Evolutionary conservation across 2,888 invertebrate species (phyloP).

Genomic region (Apamea crenata): DNA sequence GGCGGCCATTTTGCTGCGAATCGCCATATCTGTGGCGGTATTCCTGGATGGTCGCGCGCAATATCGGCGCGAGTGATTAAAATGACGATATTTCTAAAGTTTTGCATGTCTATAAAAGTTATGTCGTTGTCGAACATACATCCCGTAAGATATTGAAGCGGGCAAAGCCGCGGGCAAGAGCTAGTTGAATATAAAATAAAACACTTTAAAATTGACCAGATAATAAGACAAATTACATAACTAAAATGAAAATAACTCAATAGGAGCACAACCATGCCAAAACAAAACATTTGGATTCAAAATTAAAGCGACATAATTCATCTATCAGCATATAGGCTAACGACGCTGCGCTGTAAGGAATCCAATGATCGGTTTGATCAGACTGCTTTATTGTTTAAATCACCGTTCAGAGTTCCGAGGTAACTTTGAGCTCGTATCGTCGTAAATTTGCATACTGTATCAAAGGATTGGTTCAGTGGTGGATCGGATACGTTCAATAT

Average conservation of each 20-base stretch:
- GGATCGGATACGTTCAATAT: slow-evolving; percentile 1
- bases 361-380: slow-evolving; percentile 52
- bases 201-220: not conserved
- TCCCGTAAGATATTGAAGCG: not conserved
- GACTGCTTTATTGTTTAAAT: slow-evolving; percentile 65
- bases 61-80: too few relatives aligned
- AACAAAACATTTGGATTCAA: slow-evolving; percentile 21
- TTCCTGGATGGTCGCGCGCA: too few relatives aligned
- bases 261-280: not conserved
- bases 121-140: too few relatives aligned
- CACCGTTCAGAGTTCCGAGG: slow-evolving; percentile 51
- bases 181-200: not conserved
- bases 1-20: too few relatives aligned
- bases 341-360: slow-evolving; percentile 42
- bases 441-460: slow-evolving; percentile 47
- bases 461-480: slow-evolving; percentile 34
- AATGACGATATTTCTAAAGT: not conserved
- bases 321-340: slow-evolving; percentile 59
- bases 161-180: too few relatives aligned
- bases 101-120: not conserved
- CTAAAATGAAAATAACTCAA: not conserved
- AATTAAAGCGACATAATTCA: slow-evolving; percentile 40
- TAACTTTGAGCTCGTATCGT: slow-evolving; percentile 50
- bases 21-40: too few relatives aligned
- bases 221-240: not conserved